A percentile compares a stretch with the other conserved stretches of the same genome.
phyloP scores from a whole-genome alignment of 2,888 invertebrate species.

The Seira sanloemensis region DNA sequence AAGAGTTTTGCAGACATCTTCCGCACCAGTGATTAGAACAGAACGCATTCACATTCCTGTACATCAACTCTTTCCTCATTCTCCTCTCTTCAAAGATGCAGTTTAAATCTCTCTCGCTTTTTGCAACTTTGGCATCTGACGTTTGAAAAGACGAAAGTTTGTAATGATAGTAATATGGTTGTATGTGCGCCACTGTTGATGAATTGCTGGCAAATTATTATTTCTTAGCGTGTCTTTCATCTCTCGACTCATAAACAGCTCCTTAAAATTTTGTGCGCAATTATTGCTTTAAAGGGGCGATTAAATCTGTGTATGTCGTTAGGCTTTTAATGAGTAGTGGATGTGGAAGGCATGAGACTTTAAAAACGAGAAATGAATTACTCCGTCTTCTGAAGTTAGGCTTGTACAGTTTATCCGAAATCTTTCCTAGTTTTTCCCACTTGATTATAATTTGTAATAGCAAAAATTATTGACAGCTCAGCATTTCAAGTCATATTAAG shows the following conservation, averaged over 20 bases:
- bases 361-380: no score
- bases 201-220: constrained; percentile 11
- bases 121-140: neutral
- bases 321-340: constrained; percentile 38
- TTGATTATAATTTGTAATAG: no score
- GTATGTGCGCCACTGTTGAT: neutral
- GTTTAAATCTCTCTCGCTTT: neutral
- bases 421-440: no score
- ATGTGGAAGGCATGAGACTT: no score
- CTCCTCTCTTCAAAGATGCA: neutral
- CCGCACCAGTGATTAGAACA: neutral
- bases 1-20: neutral
- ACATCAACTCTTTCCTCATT: neutral
- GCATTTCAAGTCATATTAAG: neutral
- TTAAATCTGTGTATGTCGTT: constrained; percentile 48
- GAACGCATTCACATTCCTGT: neutral
- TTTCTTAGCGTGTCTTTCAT: constrained; percentile 35
- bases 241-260: neutral
- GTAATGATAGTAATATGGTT: no score
- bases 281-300: constrained; percentile 55
- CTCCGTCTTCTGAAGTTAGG: no score
- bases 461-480: constrained; percentile 21
- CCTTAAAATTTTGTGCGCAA: constrained; percentile 36
- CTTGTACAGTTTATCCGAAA: no score
- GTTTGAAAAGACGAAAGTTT: no score